A percentile compares a stretch with the other conserved stretches of the same genome.
Evolutionary conservation across 2,797 vertebrate genomes (phyloP).

Genomic region (Coranthus polyacanthus): DNA sequence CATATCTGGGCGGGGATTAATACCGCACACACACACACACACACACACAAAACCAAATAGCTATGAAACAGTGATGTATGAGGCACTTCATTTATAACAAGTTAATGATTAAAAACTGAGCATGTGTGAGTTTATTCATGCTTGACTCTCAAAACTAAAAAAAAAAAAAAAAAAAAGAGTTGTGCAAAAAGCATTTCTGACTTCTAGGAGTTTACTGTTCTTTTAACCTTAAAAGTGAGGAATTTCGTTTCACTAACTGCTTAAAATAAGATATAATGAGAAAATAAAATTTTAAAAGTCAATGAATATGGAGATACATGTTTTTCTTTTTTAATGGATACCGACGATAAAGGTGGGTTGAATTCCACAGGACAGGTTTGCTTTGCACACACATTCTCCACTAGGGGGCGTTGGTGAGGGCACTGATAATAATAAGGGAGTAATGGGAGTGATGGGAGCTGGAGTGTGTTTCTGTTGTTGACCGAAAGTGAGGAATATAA

Average conservation of each 20-base stretch:
- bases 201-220: too few relatives aligned
- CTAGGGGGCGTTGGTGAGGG: slow-evolving; percentile 56
- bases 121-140: background rate
- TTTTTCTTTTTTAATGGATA: background rate
- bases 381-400: slow-evolving; percentile 32
- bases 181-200: too few relatives aligned
- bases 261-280: too few relatives aligned
- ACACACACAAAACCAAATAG: slow-evolving; percentile 7
- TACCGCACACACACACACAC: slow-evolving; percentile 18
- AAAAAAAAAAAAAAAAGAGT: too few relatives aligned
- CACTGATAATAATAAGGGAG: background rate
- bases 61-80: slow-evolving; percentile 7
- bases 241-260: too few relatives aligned
- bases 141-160: too few relatives aligned
- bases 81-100: background rate
- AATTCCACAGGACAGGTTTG: background rate
- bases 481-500: background rate
- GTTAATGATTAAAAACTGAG: background rate
- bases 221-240: too few relatives aligned
- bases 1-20: slow-evolving; percentile 56
- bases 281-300: too few relatives aligned
- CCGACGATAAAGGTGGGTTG: background rate
- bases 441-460: background rate
- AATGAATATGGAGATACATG: background rate
- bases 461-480: slow-evolving; percentile 1